These are phyloP conservation scores for Phanerotoma sp. DNA, from an alignment of 2,888 invertebrate species.

Conservation along the genomic window DNA sequence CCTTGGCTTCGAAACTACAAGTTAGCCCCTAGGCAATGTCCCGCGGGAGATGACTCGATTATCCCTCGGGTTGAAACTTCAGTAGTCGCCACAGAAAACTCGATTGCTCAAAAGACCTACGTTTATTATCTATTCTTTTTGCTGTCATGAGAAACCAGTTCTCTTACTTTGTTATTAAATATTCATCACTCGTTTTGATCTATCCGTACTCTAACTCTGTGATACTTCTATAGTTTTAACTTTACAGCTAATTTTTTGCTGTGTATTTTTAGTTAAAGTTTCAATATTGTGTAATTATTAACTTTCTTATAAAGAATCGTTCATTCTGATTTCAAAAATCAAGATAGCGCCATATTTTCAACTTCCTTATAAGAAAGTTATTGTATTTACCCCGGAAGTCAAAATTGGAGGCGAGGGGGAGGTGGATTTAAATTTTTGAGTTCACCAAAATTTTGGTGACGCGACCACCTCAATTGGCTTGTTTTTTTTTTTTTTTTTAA, in stretches of 20 bases:
- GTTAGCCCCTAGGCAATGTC: constrained; percentile 32
- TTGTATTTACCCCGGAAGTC: no score
- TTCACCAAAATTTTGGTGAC: no score
- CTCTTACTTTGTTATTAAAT: background rate
- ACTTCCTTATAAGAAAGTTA: no score
- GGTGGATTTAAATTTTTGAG: constrained; percentile 18
- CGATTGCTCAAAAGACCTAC: constrained; percentile 44
- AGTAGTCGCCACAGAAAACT: constrained; percentile 30
- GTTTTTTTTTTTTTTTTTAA: no score
- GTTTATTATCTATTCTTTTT: constrained; percentile 54
- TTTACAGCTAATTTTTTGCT: background rate
- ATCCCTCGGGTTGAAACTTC: constrained; percentile 39
- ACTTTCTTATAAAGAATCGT: background rate
- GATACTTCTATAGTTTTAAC: no score
- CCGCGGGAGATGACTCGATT: constrained; percentile 48
- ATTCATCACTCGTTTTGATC: background rate
- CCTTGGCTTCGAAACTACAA: constrained; percentile 30
- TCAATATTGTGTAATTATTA: no score
- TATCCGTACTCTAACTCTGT: no score
- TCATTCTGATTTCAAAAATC: no score
- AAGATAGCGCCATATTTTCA: no score
- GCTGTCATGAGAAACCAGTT: constrained; percentile 21
- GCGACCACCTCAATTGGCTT: no score
- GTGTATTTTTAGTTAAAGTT: background rate
- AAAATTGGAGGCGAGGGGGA: no score